These are phyloP conservation scores for Drosophila ananassae DNA, from an alignment of 1,140 invertebrate species.

Conservation along the genomic window DNA sequence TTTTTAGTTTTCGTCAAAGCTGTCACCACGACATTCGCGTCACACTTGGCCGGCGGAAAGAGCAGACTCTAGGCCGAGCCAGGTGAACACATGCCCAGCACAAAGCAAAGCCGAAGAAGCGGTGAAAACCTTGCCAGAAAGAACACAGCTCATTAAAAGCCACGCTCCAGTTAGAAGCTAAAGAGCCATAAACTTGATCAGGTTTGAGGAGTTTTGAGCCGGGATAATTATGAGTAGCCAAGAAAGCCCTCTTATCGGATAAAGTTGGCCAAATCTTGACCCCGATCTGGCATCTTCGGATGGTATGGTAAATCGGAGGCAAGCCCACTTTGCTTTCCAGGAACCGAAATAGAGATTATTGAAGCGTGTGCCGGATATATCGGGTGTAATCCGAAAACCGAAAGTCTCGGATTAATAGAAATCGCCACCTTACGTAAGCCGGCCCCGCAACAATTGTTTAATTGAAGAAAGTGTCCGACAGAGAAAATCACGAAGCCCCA, in stretches of 20 bases:
- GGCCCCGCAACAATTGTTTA: constrained; percentile 23
- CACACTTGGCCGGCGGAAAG: constrained; percentile 64
- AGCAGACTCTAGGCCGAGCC: constrained; percentile 33
- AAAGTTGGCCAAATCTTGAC: constrained; percentile 32
- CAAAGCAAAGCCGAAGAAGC: constrained; percentile 5
- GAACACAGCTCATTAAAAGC: constrained; percentile 61
- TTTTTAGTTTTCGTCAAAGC: constrained; percentile 25
- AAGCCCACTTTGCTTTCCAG: constrained; percentile 17
- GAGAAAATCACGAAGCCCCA: constrained; percentile 10
- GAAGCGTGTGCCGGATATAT: constrained; percentile 42
- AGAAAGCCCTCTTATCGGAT: constrained; percentile 41
- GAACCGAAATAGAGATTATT: constrained; percentile 20
- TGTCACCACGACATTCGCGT: constrained; percentile 73
- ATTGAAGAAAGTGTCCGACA: constrained; percentile 40
- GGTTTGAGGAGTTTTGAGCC: constrained; percentile 20
- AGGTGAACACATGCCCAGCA: constrained; percentile 24
- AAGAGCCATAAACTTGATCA: constrained; percentile 43
- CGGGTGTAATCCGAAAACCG: constrained; percentile 28
- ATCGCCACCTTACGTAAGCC: constrained; percentile 20
- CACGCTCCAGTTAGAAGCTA: constrained; percentile 65
- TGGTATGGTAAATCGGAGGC: neutral
- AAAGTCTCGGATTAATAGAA: constrained; percentile 35
- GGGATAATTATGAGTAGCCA: constrained; percentile 46
- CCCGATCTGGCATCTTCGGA: neutral
- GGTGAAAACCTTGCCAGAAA: constrained; percentile 30